A percentile compares a stretch with the other conserved stretches of the same genome.
Evolutionary conservation across 2,113 vertebrate genomes (phyloP).

Genomic region (Psilopsiagon aurifrons): DNA sequence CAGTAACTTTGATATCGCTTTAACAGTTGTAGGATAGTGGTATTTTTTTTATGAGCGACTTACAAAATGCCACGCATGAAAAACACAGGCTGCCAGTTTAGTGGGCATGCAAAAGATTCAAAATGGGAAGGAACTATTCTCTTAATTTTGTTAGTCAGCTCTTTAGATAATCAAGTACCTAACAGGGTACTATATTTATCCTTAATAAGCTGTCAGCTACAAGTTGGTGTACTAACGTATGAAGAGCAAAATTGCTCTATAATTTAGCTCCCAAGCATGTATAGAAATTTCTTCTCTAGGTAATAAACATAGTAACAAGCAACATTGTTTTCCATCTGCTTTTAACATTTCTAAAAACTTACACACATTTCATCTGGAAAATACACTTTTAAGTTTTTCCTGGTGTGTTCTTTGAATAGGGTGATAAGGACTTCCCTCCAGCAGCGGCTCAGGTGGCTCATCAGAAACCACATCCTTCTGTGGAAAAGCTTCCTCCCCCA

Average conservation of each 20-base stretch:
- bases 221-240: neutral
- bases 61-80: neutral
- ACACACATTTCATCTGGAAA: neutral
- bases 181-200: neutral
- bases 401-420: conserved; percentile 74
- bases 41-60: neutral
- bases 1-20: neutral
- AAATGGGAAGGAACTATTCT: neutral
- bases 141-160: neutral
- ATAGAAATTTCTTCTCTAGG: neutral
- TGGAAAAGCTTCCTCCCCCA: conserved; percentile 83
- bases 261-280: neutral
- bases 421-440: conserved; percentile 97
- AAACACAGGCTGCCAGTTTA: neutral
- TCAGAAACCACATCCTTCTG: conserved; percentile 93
- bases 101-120: neutral
- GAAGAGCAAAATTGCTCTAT: neutral
- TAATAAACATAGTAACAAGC: neutral
- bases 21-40: neutral
- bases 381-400: neutral
- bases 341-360: neutral
- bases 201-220: neutral
- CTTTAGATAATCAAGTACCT: neutral
- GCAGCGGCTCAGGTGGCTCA: conserved; percentile 97
- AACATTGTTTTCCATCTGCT: neutral